Base-by-base conservation (phyloP, 2,113 vertebrate genomes). In the Lasiurus borealis region DNA sequence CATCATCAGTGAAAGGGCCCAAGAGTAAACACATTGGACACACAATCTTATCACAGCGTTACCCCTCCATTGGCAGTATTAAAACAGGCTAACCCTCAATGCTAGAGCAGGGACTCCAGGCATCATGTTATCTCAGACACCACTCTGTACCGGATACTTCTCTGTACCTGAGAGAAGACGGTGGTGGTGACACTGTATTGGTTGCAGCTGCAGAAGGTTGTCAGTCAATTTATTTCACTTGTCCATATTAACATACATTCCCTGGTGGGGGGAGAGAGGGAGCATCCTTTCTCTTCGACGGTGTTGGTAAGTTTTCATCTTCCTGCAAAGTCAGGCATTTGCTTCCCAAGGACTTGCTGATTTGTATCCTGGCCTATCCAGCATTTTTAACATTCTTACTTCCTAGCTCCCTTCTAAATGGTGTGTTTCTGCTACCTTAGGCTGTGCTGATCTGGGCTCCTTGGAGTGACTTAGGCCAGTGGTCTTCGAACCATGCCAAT, bases 291-390 rank as follows among this genome's bases (percentile, higher is more conserved):
- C 31, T 89, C 54, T 44, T 1, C 27, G 75, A 93, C 40, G 34
- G 16, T 44, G 52, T 78, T 72, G 69, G 85, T 64, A 82, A 2
- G 2, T 89, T 93, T 89, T 72, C 21, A 54, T 81, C 46, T 90
- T 90, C 6, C 5, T 71, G 44, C 4, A 68, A 76, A 95, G 48
- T 62, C 57, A 93, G 84, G 57, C 50, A 52, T 94, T 86, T 95
- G 19, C 14, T 89, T 66, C 50, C 18, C 21, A 36, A 25, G 19
- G 16, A 29, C 40, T 50, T 59, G 6, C 8, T 19, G 62, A 57
- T 72, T 72, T 94, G 52, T 40, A 31, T 57, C 76, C 68, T 88
- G 91, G 40, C 27, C 71, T 27, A 29, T 23, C 25, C n/a, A 87
- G 23, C 11, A 13, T 66, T 57, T 54, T 59, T 15, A 68, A 27